A percentile compares a stretch with the other conserved stretches of the same genome.
Conservation (phyloP, 30 jellyfish, hydroid and myxozoan genomes). For the Turritopsis rubra region DNA sequence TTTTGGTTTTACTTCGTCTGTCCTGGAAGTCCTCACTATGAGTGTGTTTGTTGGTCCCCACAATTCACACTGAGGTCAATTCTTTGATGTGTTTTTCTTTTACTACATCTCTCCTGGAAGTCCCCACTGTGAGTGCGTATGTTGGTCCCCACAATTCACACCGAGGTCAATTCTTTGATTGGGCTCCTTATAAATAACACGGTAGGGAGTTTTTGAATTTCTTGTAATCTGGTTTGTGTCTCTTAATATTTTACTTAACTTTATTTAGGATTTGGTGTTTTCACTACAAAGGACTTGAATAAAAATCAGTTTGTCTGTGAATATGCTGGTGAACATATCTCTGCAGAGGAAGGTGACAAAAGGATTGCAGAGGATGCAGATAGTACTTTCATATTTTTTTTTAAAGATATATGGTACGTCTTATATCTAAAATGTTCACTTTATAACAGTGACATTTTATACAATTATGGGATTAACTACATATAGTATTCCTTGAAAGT, state of each 20-base stretch:
- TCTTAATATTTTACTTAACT: not conserved
- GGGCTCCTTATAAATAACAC: not conserved
- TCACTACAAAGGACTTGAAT: slow-evolving; percentile 53
- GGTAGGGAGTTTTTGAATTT: not conserved
- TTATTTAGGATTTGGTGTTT: slow-evolving; percentile 75
- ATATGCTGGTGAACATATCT: slow-evolving; percentile 86
- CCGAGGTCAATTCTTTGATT: not conserved
- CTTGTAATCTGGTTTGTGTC: not conserved
- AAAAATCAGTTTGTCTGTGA: slow-evolving; percentile 87
- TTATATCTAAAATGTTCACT: not conserved
- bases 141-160: too few relatives aligned
- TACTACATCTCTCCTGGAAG: too few relatives aligned
- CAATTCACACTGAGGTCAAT: too few relatives aligned
- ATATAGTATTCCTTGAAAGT: too few relatives aligned
- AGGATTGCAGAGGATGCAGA: slow-evolving; percentile 55
- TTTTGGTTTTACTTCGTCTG: too few relatives aligned
- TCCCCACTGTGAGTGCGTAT: too few relatives aligned
- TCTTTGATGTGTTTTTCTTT: too few relatives aligned
- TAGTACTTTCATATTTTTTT: slow-evolving; percentile 17
- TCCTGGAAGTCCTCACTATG: too few relatives aligned
- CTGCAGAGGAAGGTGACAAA: slow-evolving; percentile 43
- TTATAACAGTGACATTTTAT: not conserved
- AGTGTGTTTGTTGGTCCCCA: too few relatives aligned
- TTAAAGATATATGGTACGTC: not conserved
- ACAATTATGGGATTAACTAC: too few relatives aligned